Evolutionary conservation across 2,797 vertebrate species (phyloP), one percentile per base, ranked within the genome.

Genomic region (Hypotaenidia okinawae): DNA sequence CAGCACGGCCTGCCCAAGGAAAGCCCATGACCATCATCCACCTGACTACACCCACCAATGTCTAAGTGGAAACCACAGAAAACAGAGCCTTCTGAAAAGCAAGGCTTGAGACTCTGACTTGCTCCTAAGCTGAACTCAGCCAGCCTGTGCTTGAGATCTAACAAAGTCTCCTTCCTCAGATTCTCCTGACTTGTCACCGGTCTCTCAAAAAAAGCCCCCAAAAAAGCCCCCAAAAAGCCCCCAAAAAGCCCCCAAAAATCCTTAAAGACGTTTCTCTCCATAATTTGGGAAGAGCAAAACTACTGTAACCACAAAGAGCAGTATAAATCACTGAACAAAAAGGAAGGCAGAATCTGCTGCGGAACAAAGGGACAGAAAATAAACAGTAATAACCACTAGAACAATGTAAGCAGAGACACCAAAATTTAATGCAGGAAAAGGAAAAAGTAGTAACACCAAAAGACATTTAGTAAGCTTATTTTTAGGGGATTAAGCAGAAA

Each of bases 291-390:
- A 63, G 39, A 66, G 62, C 14, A 47, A 78, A 72, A 72, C 62
- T 37, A 59, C 69, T 41, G 10, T 1, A 45, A 66, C 0, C 32
- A 85, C 25, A n/a, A 62, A 92, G 22, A 91, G 37, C 28, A 58
- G 51, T 25, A 72, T 37, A 35, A 66, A 41, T 68, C 23, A 19
- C 69, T 52, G 28, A 93, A 84, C 61, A 91, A 84, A 84, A 84
- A 94, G 62, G 33, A 81, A 52, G 16, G 30, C 33, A 83, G 19
- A 81, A 41, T 19, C 39, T 33, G 22, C 59, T 17, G 25, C 0
- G 74, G 64, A 85, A 91, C 90, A 95, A 91, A 94, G 84, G 33
- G 45, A 39, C 27, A 87, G 47, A 52, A 81, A 80, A 80, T 19
- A 57, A 57, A 57, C 49, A 93, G 52, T 30, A 84, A 84, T 39